Conservation (phyloP, 1,140 invertebrate species). For the Drosophila varians region DNA sequence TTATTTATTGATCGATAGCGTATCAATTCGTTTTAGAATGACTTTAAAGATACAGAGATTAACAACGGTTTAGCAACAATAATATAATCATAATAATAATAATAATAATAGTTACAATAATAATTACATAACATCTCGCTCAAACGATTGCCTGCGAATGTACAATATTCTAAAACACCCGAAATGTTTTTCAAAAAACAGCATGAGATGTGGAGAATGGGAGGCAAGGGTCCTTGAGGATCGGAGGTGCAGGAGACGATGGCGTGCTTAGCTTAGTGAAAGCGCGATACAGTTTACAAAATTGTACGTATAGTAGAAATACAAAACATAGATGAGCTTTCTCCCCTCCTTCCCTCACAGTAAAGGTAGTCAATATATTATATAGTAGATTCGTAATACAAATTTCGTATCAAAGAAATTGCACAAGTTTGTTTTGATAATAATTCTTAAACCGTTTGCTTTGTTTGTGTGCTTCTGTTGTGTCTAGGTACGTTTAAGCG, state of each 20-base stretch:
- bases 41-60: constrained; percentile 67
- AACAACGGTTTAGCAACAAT: constrained; percentile 75
- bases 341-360: constrained; percentile 14
- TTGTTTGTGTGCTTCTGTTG: constrained; percentile 9
- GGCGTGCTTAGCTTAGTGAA: constrained; percentile 23
- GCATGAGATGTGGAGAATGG: constrained; percentile 17
- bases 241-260: constrained; percentile 7
- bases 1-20: constrained; percentile 58
- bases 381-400: constrained; percentile 52
- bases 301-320: constrained; percentile 57
- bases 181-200: constrained; percentile 70
- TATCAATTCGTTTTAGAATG: constrained; percentile 72
- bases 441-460: constrained; percentile 19
- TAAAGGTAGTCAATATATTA: constrained; percentile 33
- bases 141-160: constrained; percentile 62
- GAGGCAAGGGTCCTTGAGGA: background rate
- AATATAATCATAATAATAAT: constrained; percentile 56
- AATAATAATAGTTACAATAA: constrained; percentile 49
- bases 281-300: constrained; percentile 47
- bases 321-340: constrained; percentile 62
- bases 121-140: constrained; percentile 62
- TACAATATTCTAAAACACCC: constrained; percentile 76
- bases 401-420: constrained; percentile 71
- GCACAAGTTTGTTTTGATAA: constrained; percentile 71
- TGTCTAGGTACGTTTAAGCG: constrained; percentile 55